Evolutionary conservation across 2,888 invertebrate species (phyloP).

Genomic region (Melieria omissa): DNA sequence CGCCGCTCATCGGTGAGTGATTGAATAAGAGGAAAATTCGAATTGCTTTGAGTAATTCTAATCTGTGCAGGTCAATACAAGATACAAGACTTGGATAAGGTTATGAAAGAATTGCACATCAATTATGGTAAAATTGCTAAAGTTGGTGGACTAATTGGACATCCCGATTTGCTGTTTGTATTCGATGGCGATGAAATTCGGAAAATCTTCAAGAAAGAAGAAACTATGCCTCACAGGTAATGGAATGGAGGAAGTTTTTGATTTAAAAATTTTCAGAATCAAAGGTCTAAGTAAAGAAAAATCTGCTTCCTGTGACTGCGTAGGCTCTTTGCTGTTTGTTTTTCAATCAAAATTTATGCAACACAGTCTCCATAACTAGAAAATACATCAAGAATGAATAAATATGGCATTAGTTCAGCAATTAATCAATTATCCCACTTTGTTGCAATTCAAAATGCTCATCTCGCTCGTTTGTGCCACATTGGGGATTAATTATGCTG

Average conservation of each 20-base stretch:
- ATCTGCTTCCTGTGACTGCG: no score
- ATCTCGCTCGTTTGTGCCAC: no score
- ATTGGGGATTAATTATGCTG: no score
- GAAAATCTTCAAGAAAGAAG: slow-evolving; percentile 77
- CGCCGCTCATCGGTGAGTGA: slow-evolving; percentile 73
- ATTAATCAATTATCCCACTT: no score
- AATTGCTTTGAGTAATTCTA: not conserved
- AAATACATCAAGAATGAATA: no score
- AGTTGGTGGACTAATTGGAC: slow-evolving; percentile 79
- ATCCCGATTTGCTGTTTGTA: slow-evolving; percentile 79
- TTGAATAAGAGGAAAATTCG: not conserved
- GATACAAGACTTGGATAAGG: slow-evolving; percentile 71
- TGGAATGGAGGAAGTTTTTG: not conserved
- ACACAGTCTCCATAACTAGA: no score
- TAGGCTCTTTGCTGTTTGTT: no score
- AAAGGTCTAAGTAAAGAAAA: no score
- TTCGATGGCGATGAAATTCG: slow-evolving; percentile 80
- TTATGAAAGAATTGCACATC: slow-evolving; percentile 69
- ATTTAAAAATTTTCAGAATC: no score
- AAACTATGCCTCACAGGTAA: slow-evolving; percentile 74
- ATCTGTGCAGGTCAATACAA: slow-evolving; percentile 69
- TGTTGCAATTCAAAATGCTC: no score
- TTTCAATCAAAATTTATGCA: no score
- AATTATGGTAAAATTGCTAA: slow-evolving; percentile 73
- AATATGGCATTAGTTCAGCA: no score